Conservation (phyloP, 2,888 invertebrate genomes). For the Pseudoips prasinana region DNA sequence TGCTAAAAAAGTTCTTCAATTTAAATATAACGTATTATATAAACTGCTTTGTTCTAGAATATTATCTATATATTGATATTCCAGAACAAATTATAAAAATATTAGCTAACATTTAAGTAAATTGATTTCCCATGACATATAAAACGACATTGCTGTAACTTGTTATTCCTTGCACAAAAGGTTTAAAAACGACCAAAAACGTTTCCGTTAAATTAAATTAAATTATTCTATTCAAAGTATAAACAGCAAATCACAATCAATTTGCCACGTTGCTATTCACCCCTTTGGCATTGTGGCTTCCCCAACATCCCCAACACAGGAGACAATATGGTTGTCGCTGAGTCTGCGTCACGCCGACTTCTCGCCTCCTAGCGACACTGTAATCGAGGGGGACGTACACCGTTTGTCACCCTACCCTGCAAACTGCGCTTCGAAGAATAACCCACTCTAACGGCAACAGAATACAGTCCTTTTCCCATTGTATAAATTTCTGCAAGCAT, state of each 20-base stretch:
- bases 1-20: no score
- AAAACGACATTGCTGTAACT: no score
- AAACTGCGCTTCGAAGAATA: conserved; percentile 15
- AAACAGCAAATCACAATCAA: conserved; percentile 69
- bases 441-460: conserved; percentile 22
- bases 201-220: conserved; percentile 53
- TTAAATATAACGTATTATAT: no score
- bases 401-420: conserved; percentile 70
- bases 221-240: conserved; percentile 57
- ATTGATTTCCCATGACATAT: no score
- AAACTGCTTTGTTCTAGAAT: no score
- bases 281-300: conserved; percentile 55
- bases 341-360: conserved; percentile 67
- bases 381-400: conserved; percentile 74
- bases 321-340: conserved; percentile 78
- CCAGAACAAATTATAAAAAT: no score
- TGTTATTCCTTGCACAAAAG: no score
- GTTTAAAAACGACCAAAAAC: conserved; percentile 23
- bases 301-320: conserved; percentile 36
- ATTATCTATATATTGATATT: no score
- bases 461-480: conserved; percentile 26
- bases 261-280: conserved; percentile 66
- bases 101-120: no score
- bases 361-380: conserved; percentile 61
- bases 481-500: conserved; percentile 55